Evolutionary conservation across 2,113 vertebrate genomes (phyloP).

Genomic region (Urocolius indicus): DNA sequence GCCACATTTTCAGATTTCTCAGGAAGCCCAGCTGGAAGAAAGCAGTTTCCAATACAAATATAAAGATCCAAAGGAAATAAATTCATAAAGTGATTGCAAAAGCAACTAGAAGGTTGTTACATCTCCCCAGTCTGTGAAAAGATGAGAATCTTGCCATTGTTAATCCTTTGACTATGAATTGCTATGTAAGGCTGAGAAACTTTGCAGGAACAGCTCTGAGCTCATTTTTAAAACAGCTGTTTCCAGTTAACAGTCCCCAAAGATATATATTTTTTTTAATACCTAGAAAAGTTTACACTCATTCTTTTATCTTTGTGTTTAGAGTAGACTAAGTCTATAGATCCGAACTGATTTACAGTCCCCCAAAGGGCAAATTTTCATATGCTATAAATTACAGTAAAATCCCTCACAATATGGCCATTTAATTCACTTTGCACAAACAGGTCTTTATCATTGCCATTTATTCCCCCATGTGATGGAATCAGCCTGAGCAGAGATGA

Average conservation of each 20-base stretch:
- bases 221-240: conserved; percentile 48
- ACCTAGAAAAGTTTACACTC: conserved; percentile 24
- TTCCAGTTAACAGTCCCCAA: conserved; percentile 28
- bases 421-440: background rate
- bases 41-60: background rate
- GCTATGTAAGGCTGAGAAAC: background rate
- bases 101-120: background rate
- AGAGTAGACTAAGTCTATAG: background rate
- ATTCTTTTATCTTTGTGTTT: conserved; percentile 41
- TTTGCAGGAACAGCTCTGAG: background rate
- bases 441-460: background rate
- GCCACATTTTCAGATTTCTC: conserved; percentile 87
- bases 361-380: conserved; percentile 3
- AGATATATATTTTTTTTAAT: conserved; percentile 41
- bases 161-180: background rate
- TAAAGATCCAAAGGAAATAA: background rate
- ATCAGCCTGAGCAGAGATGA: background rate
- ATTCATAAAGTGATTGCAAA: background rate
- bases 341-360: conserved; percentile 17
- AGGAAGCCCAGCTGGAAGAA: conserved; percentile 79
- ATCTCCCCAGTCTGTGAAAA: background rate
- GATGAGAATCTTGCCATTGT: background rate
- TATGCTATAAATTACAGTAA: conserved; percentile 5
- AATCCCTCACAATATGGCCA: background rate
- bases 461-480: background rate